Base-by-base conservation (phyloP, 2,113 vertebrate genomes). In the Pandion haliaetus region DNA sequence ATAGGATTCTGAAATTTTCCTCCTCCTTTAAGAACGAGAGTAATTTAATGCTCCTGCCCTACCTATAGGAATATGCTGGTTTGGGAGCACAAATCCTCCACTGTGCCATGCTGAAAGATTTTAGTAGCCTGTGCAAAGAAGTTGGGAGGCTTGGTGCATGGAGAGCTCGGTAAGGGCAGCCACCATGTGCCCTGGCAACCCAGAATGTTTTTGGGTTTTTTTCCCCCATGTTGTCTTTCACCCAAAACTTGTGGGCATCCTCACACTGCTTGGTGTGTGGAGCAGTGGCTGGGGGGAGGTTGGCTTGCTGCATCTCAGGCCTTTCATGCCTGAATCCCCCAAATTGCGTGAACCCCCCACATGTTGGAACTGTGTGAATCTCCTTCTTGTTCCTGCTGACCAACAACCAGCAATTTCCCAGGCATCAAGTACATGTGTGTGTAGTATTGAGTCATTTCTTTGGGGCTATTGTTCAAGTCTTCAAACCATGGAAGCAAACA, bases 401-500 rank as follows among this genome's bases (percentile, higher is more conserved):
- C 83, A 72, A 17, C 42, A 47, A 58, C 52, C 31, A n/a, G 70
- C 77, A 23, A 16, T 97, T 96, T 95, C 88, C 78, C 58, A 79
- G 77, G 70, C 88, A 79, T 19, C 1, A 3, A 65, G 62, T 57
- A 52, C 58, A 2, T 69, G 69, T 89, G 67, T 85, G 44, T 72
- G 49, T 79, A 74, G 77, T 19, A 82, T 42, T 82, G 81, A 94
- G 70, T 87, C 36, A 72, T 93, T 97, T 92, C 57, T 94, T 76
- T 94, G 94, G 88, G 44, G 74, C 91, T 93, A 87, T 97, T 97
- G 86, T 95, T 97, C 87, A 58, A 95, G 83, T 36, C 95, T 95
- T 93, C 88, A 97, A 91, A 89, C 95, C 54, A 54, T 95, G 94
- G 91, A 91, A 97, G 88, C 93, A 97, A 95, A 95, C 66, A 0